phyloP scores from a whole-genome alignment of 2,797 vertebrate genomes.

The Phylloscopus collybita region DNA sequence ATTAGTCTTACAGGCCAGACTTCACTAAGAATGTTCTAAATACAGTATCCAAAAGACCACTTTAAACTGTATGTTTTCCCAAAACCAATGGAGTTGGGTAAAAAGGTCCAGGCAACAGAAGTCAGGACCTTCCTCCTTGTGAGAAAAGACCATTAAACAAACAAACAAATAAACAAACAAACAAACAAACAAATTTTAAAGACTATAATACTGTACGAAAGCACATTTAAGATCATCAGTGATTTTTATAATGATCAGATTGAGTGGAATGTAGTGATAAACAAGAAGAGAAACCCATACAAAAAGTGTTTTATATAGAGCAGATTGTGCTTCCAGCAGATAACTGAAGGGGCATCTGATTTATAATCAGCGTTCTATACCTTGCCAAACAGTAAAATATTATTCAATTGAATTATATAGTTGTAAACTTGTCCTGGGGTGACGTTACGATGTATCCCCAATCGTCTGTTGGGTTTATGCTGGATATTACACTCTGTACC shows the following conservation, averaged over 20 bases:
- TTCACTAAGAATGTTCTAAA: not conserved
- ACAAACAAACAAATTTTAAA: not conserved
- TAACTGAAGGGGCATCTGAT: not conserved
- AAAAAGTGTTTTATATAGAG: not conserved
- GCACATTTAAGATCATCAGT: not conserved
- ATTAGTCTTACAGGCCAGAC: not conserved
- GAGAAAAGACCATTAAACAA: not conserved
- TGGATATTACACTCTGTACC: no score
- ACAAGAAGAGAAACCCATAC: not conserved
- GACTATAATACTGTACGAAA: not conserved
- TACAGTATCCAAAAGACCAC: not conserved
- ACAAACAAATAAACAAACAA: no score
- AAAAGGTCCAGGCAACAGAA: not conserved
- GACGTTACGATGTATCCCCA: no score
- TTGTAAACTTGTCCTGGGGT: not conserved
- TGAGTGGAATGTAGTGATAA: not conserved
- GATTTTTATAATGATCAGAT: not conserved
- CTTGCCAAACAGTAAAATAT: constrained; percentile 1
- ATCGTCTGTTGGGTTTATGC: no score
- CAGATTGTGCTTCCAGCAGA: not conserved
- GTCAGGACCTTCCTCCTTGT: not conserved
- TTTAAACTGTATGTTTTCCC: not conserved
- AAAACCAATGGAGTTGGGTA: not conserved
- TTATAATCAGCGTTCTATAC: not conserved
- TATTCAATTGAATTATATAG: not conserved